A percentile compares a stretch with the other conserved stretches of the same genome.
Conservation (phyloP, 2,113 vertebrate species). For the Pterocles orientalis region DNA sequence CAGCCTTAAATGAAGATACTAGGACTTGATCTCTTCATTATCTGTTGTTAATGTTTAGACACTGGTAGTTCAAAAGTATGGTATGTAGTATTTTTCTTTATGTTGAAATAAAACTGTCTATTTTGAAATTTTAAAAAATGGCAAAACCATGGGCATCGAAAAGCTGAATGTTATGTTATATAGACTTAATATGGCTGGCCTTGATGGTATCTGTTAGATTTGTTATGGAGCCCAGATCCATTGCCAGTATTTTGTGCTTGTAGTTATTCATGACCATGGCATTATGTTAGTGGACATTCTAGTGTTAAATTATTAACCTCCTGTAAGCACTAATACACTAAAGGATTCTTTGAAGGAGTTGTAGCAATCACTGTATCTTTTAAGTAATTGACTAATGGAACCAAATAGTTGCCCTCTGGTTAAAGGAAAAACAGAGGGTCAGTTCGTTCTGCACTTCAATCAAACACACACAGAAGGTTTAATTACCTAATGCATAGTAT, state of each 20-base stretch:
- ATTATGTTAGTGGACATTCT: not conserved
- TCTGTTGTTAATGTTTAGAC: not conserved
- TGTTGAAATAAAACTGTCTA: not conserved
- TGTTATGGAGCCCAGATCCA: not conserved
- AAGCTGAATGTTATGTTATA: not conserved
- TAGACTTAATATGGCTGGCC: not conserved
- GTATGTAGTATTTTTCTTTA: not conserved
- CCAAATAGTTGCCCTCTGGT: not conserved
- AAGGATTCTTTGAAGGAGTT: conserved; percentile 5
- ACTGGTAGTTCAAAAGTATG: not conserved
- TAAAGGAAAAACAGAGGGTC: not conserved
- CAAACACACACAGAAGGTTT: not conserved
- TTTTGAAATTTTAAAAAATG: not conserved
- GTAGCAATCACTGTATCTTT: not conserved
- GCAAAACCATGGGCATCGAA: not conserved
- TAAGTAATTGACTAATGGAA: conserved; percentile 38
- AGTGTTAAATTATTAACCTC: conserved; percentile 26
- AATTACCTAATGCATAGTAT: not conserved
- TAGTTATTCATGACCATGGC: not conserved
- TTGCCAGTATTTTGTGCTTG: not conserved
- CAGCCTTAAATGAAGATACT: not conserved
- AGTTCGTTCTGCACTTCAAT: not conserved
- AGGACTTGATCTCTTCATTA: not conserved
- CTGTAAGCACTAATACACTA: not conserved
- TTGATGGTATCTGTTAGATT: not conserved